Base-by-base conservation (phyloP, 2,888 invertebrate species). In the Heliconius ethilla region DNA sequence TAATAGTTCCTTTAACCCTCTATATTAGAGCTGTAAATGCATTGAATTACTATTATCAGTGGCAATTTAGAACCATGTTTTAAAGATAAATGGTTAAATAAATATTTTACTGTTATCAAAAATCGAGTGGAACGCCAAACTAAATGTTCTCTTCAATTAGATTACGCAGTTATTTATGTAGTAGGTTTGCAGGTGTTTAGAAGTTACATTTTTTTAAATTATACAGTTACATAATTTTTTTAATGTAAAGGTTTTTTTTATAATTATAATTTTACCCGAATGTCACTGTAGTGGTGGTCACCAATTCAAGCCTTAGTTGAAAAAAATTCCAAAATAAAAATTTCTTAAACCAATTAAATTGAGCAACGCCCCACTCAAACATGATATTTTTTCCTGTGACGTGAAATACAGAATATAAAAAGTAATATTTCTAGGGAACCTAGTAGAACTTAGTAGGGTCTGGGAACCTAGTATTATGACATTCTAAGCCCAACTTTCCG, bases 101-200 rank as follows among this genome's bases (percentile, higher is more conserved):
- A 82, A 80, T 82, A 83, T 80, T 79, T 80, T 80, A 79, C 80
- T 79, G 79, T 66, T 80, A 80, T 82, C 79, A 82, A 81, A 83
- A 80, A 78, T 77, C 73, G 72, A 76, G 51, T 72, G 76, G 78
- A 80, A 80, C 75, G 76, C 73, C 67, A 63, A 40, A 76, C 65
- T 77, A 81, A 82, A 85, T 79, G 82, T 78, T 82, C 65, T 67
- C 78, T 81, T 84, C 84, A 84, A 86, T 88, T 86, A 86, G 80
- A 82, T 81, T 78, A 81, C 75, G 78, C 62, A 62, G 65, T 82
- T 86, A 88, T 87, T 85, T 83, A 80, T n/a, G n/a, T 67, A 80
- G 5, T 59, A 59, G 3, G 18, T 51, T 51, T 18, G 51, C 2
- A 7, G 5, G 27, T 63, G 25, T 18, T 27, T 27, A 63, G 11